Evolutionary conservation across 2,888 invertebrate genomes (phyloP).

Genomic region (Hoplodrina blanda): DNA sequence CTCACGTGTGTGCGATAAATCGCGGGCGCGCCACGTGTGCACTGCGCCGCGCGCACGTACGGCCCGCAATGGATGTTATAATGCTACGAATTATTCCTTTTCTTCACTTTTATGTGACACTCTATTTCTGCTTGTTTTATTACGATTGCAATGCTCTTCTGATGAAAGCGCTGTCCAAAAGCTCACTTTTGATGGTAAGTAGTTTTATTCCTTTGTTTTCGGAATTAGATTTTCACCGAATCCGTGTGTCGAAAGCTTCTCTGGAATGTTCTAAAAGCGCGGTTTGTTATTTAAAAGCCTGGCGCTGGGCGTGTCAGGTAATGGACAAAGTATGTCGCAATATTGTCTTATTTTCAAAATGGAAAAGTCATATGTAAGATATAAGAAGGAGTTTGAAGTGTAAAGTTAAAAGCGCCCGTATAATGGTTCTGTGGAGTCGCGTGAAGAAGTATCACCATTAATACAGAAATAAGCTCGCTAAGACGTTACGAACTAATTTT

Average conservation of each 20-base stretch:
- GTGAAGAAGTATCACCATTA: conserved; percentile 43
- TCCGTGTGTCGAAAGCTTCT: conserved; percentile 22
- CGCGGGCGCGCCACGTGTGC: conserved; percentile 50
- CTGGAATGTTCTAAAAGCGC: conserved; percentile 9
- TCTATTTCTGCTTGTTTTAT: conserved; percentile 49
- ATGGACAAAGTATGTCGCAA: conserved; percentile 16
- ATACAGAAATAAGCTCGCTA: conserved; percentile 51
- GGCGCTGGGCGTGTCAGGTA: conserved; percentile 6
- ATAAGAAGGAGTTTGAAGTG: conserved; percentile 22
- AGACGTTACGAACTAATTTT: conserved; percentile 55
- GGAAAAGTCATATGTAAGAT: conserved; percentile 21
- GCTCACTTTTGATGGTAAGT: conserved; percentile 20
- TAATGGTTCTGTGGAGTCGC: conserved; percentile 23
- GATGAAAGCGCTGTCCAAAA: conserved; percentile 26
- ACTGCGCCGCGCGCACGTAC: conserved; percentile 52
- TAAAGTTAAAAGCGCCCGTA: conserved; percentile 49
- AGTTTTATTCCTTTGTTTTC: conserved; percentile 23
- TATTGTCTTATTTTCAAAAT: conserved; percentile 33
- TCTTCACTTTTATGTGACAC: conserved; percentile 64
- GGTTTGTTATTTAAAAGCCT: conserved; percentile 1
- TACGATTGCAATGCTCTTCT: conserved; percentile 28
- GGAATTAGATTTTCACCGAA: conserved; percentile 36
- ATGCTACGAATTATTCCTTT: conserved; percentile 76
- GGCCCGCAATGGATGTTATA: conserved; percentile 70
- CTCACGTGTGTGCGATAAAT: conserved; percentile 56